These are phyloP conservation scores for Orthosia gracilis DNA, from an alignment of 2,888 invertebrate genomes.

Conservation along the genomic window DNA sequence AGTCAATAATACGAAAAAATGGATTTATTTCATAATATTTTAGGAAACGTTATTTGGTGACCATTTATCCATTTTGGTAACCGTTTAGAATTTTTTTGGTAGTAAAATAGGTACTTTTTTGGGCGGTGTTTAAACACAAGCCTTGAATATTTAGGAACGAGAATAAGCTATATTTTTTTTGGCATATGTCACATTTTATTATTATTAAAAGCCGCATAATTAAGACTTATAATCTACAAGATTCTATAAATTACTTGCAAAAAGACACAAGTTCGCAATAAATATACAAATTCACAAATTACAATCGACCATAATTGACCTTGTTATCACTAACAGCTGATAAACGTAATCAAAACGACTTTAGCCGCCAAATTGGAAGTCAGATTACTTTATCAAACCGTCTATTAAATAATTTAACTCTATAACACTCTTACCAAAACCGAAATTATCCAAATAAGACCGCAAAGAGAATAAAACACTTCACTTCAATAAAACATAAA, in stretches of 20 bases:
- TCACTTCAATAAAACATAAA: constrained; percentile 39
- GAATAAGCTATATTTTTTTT: neutral
- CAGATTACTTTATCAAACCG: constrained; percentile 40
- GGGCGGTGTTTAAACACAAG: no score
- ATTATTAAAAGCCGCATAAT: neutral
- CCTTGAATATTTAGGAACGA: neutral
- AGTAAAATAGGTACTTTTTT: no score
- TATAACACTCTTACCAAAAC: constrained; percentile 60
- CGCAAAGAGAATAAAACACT: constrained; percentile 56
- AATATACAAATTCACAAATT: constrained; percentile 43
- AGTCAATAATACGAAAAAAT: no score
- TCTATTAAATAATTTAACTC: constrained; percentile 8
- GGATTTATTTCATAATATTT: no score
- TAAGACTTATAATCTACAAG: constrained; percentile 1
- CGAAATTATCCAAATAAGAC: constrained; percentile 66
- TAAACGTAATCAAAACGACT: constrained; percentile 56
- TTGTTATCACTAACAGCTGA: constrained; percentile 55
- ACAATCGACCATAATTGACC: constrained; percentile 54
- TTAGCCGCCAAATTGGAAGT: constrained; percentile 46
- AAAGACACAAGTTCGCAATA: constrained; percentile 16
- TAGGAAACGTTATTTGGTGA: no score
- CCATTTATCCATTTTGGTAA: no score
- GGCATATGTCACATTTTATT: neutral
- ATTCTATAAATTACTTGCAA: constrained; percentile 12
- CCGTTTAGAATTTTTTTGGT: no score